phyloP scores from a whole-genome alignment of 2,797 vertebrate species.

The Myotis pilosus region DNA sequence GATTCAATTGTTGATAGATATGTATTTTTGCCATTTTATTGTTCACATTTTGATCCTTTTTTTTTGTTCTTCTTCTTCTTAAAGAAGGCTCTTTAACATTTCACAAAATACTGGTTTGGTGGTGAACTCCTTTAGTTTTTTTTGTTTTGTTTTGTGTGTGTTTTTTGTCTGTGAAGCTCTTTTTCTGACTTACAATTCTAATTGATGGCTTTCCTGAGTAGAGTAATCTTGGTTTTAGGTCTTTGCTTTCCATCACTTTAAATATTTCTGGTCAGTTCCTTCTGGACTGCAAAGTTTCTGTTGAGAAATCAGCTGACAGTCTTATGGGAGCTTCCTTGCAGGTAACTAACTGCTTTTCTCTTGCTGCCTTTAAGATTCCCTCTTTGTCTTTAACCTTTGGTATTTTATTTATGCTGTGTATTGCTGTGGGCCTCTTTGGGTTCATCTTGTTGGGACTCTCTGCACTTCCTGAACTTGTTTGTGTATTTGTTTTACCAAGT shows the following conservation, averaged over 20 bases:
- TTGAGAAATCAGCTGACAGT: not conserved
- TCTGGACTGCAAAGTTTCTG: not conserved
- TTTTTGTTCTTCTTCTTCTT: not conserved
- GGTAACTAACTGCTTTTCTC: not conserved
- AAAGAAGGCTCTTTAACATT: not conserved
- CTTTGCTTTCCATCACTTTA: not conserved
- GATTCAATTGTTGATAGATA: not conserved
- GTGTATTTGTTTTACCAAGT: not conserved
- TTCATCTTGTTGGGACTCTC: not conserved
- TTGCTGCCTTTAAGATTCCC: not conserved
- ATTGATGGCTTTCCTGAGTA: not conserved
- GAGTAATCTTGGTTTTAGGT: not conserved
- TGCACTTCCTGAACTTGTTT: not conserved
- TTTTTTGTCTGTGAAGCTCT: not conserved
- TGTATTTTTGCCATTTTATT: not conserved
- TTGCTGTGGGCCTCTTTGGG: not conserved
- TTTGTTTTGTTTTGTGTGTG: too few relatives aligned
- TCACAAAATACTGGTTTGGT: not conserved
- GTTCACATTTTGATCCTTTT: not conserved
- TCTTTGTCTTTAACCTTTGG: not conserved
- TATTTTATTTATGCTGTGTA: not conserved
- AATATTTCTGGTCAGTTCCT: not conserved
- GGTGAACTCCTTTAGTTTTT: not conserved
- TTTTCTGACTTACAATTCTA: not conserved
- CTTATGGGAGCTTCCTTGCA: not conserved